phyloP scores from a whole-genome alignment of 1,140 invertebrate species.

The Pogonomyrmex barbatus region DNA sequence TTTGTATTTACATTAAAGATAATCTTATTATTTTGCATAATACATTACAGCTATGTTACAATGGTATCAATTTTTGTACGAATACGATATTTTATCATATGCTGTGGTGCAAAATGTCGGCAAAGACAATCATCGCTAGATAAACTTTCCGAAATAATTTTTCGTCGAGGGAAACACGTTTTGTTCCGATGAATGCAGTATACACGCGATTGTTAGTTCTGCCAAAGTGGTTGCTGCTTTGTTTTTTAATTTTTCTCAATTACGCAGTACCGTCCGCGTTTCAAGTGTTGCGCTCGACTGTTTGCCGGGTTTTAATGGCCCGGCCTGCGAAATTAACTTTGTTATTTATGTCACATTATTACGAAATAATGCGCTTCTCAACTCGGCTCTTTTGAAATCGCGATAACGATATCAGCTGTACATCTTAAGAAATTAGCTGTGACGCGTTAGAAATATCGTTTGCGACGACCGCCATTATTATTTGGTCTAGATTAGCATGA shows the following conservation, averaged over 20 bases:
- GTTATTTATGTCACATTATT: slow-evolving; percentile 68
- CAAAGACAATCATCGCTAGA: slow-evolving; percentile 41
- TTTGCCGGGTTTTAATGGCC: slow-evolving; percentile 72
- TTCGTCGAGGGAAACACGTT: background rate
- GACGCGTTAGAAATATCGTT: background rate
- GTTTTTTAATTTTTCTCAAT: slow-evolving; percentile 73
- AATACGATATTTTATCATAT: background rate
- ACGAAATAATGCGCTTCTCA: slow-evolving; percentile 27
- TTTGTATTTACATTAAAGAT: background rate
- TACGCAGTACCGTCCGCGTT: slow-evolving; percentile 56
- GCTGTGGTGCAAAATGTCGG: background rate
- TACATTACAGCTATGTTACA: background rate
- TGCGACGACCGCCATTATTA: background rate
- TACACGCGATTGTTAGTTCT: slow-evolving; percentile 62
- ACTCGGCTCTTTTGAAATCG: slow-evolving; percentile 32
- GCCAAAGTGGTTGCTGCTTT: slow-evolving; percentile 63
- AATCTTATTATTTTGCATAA: background rate
- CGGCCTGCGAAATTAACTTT: slow-evolving; percentile 72
- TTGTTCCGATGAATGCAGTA: slow-evolving; percentile 14
- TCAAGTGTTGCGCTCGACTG: slow-evolving; percentile 66
- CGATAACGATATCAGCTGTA: background rate
- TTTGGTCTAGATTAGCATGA: background rate
- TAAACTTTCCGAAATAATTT: slow-evolving; percentile 50
- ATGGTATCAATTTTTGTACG: background rate
- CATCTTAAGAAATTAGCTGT: slow-evolving; percentile 1